Evolutionary conservation across 2,113 vertebrate genomes (phyloP), one percentile per base, ranked within the genome.

Genomic region (Hemicordylus capensis): DNA sequence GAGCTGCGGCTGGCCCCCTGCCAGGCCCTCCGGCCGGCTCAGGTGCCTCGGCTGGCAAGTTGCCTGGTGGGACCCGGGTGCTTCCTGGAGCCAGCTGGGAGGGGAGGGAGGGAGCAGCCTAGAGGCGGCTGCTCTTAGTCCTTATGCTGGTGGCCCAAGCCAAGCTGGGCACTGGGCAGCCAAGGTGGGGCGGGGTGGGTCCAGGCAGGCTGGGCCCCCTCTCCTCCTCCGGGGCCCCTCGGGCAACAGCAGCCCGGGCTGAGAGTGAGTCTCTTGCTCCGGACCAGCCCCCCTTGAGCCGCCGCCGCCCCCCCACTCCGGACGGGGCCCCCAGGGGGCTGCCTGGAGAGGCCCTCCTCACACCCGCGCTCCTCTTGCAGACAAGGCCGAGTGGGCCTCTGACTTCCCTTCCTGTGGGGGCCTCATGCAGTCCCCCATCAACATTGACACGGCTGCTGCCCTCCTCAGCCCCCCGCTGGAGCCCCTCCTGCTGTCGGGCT

Each of bases 391-490:
- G 28, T 96, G 95, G 97, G 76, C 24, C 15, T 15, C 4, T 1
- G 69, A 81, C 82, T 94, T 92, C 76, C 58, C 2, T 0, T 19
- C 87, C 26, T 97, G 97, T 0, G 87, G 76, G 0, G 93, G 92
- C 54, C 89, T 48, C 22, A 34, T 81, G 81, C 97, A 97, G 37
- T 97, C 97, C 0, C 96, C 97, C 1, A 94, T 97, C 66, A 93
- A 97, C 39, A 93, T 97, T 1, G 85, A 94, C 2, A 93, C 72
- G 0, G 12, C 80, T 61, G 82, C 56, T 39, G 66, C 94, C 31
- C 34, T 28, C 1, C 95, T 95, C 51, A 89, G 94, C 51, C 87
- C 88, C 0, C 80, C 93, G 7, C 93, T 97, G 80, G 59, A 34
- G 9, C 87, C 94, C 0, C 89, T 95, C 48, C 81, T 93, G 58